Evolutionary conservation across 2,797 vertebrate genomes (phyloP).

Genomic region (Threskiornis aethiopicus): DNA sequence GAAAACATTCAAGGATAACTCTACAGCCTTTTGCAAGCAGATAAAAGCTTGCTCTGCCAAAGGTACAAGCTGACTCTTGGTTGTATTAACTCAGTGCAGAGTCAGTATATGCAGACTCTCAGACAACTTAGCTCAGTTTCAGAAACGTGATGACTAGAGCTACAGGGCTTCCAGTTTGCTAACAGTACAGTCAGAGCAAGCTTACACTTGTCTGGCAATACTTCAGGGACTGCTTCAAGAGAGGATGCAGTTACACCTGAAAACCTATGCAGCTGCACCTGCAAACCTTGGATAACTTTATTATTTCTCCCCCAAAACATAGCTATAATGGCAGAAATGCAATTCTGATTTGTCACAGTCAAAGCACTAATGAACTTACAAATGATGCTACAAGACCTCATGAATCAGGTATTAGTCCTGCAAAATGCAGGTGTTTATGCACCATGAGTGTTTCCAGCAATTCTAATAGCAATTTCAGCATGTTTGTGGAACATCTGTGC

Average conservation of each 20-base stretch:
- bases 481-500: neutral
- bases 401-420: neutral
- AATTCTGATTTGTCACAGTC: neutral
- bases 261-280: neutral
- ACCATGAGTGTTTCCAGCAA: neutral
- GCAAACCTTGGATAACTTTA: neutral
- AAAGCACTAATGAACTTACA: neutral
- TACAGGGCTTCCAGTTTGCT: slow-evolving; percentile 10
- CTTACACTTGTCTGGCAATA: slow-evolving; percentile 9
- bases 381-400: neutral
- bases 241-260: neutral
- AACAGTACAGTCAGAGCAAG: slow-evolving; percentile 22
- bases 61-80: neutral
- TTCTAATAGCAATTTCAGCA: neutral
- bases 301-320: neutral
- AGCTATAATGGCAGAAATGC: neutral
- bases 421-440: neutral
- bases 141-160: slow-evolving; percentile 19
- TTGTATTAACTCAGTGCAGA: neutral
- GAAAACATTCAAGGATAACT: neutral
- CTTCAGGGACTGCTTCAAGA: neutral
- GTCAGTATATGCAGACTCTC: neutral
- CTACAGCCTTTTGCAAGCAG: neutral
- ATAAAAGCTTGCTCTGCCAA: neutral
- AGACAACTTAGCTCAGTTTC: neutral